Percentiles rank a stretch among this genome's conserved stretches.
Evolutionary conservation across 2,888 invertebrate genomes (phyloP).

Genomic region (Tridacna crocea): DNA sequence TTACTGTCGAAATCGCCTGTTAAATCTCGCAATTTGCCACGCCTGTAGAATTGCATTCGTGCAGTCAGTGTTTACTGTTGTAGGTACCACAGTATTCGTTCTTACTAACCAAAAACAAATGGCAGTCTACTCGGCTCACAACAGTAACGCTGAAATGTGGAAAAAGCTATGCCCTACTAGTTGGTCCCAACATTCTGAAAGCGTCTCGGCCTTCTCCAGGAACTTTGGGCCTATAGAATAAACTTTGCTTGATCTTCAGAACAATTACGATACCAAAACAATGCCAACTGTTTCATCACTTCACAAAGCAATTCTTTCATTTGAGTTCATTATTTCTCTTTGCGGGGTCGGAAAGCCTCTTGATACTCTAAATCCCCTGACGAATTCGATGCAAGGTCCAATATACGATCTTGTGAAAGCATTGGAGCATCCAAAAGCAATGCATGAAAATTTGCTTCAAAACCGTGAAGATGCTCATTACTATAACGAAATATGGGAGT

Average conservation of each 20-base stretch:
- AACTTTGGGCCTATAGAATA: constrained; percentile 4
- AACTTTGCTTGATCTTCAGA: not conserved
- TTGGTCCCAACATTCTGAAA: constrained; percentile 29
- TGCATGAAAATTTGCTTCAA: constrained; percentile 15
- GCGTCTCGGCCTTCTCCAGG: constrained; percentile 14
- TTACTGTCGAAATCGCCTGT: constrained; percentile 22
- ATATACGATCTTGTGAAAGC: constrained; percentile 35
- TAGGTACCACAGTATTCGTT: constrained; percentile 29
- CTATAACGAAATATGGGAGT: not conserved
- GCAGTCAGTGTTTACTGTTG: constrained; percentile 27
- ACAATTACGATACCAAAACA: constrained; percentile 6
- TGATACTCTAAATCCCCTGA: constrained; percentile 24
- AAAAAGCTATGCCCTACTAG: constrained; percentile 20
- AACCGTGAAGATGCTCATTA: constrained; percentile 3
- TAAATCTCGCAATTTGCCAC: constrained; percentile 39
- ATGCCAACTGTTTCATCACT: constrained; percentile 29
- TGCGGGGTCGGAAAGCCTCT: constrained; percentile 22
- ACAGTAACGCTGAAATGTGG: constrained; percentile 6
- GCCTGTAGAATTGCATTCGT: constrained; percentile 26
- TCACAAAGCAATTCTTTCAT: constrained; percentile 22
- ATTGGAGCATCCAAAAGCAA: constrained; percentile 21
- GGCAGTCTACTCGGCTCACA: not conserved
- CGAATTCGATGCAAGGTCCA: constrained; percentile 32
- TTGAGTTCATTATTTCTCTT: constrained; percentile 28
- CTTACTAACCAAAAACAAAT: constrained; percentile 14